Evolutionary conservation across 2,797 vertebrate genomes (phyloP), one percentile per base, ranked within the genome.

Genomic region (Naso thynnoides): DNA sequence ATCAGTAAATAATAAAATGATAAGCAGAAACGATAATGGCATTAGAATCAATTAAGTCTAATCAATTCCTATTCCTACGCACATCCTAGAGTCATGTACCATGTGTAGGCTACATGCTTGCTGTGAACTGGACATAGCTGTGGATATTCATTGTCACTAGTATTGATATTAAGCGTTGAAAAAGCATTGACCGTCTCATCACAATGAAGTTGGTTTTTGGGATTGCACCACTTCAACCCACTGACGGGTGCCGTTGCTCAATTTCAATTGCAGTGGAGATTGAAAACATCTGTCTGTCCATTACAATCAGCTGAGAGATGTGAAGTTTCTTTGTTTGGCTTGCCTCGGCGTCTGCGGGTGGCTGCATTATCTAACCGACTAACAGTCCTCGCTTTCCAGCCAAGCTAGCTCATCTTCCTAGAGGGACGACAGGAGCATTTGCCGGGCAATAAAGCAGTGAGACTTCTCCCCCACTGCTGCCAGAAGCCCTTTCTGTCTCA

Each of bases 361-460:
- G 59, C 55, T 36, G 49, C 49, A 55, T 75, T 76, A 73, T 83
- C 31, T 26, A 47, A 26, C 38, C 14, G 1, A 24, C 64, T 53
- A 75, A 76, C 72, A 65, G 66, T 63, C 55, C 39, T 39, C 8
- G 16, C 58, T 68, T 42, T 78, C 66, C 49, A 48, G 45, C 72
- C 44, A 21, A 54, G 63, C 38, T 70, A 60, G 68, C 55, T 68
- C 72, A 49, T 78, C 72, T 61, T 80, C 69, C 78, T 59, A 64
- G 63, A 70, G 45, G 65, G 70, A 49, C 69, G 82, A 76, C 68
- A 29, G 81, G 54, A 76, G 79, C 73, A 70, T 48, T 86, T 44
- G 3, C 63, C 66, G 78, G 79, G 68, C 64, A 80, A 67, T 88
- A 80, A 85, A 87, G 63, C 66, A 55, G 64, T 7, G 33, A 53